A percentile compares a stretch with the other conserved stretches of the same genome.
Conservation (phyloP, 2,113 vertebrate genomes). For the Elachura formosa region DNA sequence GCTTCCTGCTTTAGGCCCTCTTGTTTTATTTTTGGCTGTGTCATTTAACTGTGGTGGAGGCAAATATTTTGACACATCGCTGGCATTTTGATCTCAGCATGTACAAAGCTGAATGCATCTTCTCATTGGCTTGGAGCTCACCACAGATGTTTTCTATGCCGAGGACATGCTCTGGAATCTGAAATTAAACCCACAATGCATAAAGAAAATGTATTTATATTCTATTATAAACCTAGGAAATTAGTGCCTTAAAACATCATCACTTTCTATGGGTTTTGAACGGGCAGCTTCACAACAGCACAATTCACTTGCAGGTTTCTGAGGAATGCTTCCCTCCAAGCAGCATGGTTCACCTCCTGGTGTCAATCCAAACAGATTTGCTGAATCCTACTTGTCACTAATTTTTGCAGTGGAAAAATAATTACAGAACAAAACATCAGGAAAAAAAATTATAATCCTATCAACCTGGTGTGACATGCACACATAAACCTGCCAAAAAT, state of each 20-base stretch:
- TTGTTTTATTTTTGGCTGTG: neutral
- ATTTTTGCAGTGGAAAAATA: constrained; percentile 38
- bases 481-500: neutral
- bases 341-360: neutral
- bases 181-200: neutral
- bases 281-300: neutral
- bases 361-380: constrained; percentile 1
- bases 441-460: neutral
- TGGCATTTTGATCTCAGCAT: neutral
- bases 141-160: neutral
- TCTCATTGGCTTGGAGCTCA: neutral
- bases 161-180: neutral
- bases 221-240: neutral
- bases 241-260: neutral
- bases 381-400: neutral
- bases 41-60: neutral
- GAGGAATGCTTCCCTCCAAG: neutral
- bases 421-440: neutral
- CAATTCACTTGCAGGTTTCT: neutral
- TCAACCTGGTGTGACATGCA: neutral
- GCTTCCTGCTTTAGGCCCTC: neutral
- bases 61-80: neutral
- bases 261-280: neutral
- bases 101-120: neutral
- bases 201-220: neutral